Evolutionary conservation across 2,113 vertebrate species (phyloP).

Genomic region (Cyanistes caeruleus): DNA sequence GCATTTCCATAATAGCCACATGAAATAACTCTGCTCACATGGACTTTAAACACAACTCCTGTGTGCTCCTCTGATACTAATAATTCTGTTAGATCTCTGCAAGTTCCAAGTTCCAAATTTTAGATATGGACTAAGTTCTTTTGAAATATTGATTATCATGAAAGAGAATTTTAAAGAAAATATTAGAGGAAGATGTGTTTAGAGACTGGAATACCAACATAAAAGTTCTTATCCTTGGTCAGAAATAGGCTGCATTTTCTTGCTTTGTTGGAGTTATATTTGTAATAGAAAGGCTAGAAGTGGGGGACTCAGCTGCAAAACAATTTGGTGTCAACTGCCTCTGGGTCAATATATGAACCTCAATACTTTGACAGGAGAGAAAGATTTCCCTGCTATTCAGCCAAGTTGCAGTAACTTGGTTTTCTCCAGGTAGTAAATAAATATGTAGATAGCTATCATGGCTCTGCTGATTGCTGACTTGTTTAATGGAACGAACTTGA

Average conservation of each 20-base stretch:
- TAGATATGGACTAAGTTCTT: neutral
- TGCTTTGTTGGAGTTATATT: neutral
- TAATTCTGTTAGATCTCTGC: neutral
- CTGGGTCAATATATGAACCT: neutral
- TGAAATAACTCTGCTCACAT: neutral
- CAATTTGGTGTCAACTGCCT: neutral
- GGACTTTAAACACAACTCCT: neutral
- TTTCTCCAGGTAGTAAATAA: neutral
- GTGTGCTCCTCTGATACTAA: neutral
- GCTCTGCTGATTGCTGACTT: neutral
- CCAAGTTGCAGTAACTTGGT: neutral
- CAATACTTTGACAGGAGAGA: neutral
- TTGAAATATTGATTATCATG: neutral
- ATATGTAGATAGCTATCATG: neutral
- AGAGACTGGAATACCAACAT: neutral
- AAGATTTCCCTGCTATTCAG: neutral
- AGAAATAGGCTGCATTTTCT: neutral
- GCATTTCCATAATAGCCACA: neutral
- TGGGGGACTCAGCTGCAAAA: neutral
- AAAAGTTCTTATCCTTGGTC: neutral
- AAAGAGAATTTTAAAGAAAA: slow-evolving; percentile 9
- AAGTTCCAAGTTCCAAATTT: neutral
- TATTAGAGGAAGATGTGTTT: neutral
- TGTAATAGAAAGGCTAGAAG: neutral
- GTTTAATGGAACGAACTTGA: neutral